Conservation (phyloP, 2,888 invertebrate genomes). For the Trachelus stipa region DNA sequence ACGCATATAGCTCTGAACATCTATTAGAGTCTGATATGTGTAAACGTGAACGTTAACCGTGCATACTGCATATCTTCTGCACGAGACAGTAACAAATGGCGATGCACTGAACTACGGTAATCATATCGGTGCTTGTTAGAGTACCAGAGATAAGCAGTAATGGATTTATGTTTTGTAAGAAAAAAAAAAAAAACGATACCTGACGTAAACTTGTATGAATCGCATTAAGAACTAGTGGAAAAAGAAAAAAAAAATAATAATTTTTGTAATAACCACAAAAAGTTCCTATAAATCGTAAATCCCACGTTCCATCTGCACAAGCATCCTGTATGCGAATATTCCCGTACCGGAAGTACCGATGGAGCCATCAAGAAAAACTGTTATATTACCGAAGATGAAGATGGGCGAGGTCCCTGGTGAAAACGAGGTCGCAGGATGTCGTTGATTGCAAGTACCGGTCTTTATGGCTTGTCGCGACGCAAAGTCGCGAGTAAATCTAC, state of each 20-base stretch:
- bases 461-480: background rate
- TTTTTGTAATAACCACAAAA: too few relatives aligned
- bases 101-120: background rate
- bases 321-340: background rate
- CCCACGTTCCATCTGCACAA: background rate
- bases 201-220: background rate
- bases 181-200: background rate
- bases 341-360: background rate
- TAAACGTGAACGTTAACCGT: background rate
- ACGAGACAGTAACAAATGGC: background rate
- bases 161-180: background rate
- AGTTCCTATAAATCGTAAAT: background rate
- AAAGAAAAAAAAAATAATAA: background rate
- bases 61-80: background rate
- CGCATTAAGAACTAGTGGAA: background rate
- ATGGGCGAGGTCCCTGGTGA: background rate
- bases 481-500: background rate
- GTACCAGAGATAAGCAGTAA: background rate
- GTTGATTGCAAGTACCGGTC: constrained; percentile 6
- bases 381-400: background rate
- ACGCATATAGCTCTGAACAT: background rate
- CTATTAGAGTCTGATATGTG: background rate
- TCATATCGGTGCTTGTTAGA: background rate
- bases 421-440: constrained; percentile 21
- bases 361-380: background rate